These are phyloP conservation scores for Mastomys natalensis DNA, from an alignment of 2,113 vertebrate genomes.

Conservation along the genomic window DNA sequence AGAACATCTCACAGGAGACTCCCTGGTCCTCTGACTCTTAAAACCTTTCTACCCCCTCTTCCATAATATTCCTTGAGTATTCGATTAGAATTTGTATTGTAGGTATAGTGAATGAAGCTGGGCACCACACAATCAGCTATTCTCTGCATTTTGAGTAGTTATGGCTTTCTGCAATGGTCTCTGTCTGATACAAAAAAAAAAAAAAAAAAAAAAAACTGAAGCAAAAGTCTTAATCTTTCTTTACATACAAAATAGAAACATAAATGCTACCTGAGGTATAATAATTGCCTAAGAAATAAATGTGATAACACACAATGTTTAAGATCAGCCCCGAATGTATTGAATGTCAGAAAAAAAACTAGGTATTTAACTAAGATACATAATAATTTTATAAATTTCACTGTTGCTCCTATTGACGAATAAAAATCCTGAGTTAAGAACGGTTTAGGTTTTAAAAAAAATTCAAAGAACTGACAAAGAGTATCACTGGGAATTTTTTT, in stretches of 20 bases:
- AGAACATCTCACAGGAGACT: not conserved
- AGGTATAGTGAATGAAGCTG: not conserved
- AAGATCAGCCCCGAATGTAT: not conserved
- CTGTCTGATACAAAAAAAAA: not conserved
- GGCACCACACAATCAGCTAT: not conserved
- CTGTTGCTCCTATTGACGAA: not conserved
- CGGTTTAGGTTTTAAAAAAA: not conserved
- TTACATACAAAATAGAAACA: conserved; percentile 7
- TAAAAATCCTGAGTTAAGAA: not conserved
- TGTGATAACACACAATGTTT: not conserved
- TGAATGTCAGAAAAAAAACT: conserved; percentile 1
- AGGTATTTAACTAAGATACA: conserved; percentile 21
- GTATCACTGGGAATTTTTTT: not conserved
- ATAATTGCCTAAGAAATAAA: not conserved
- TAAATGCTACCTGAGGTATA: not conserved
- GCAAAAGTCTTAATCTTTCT: not conserved
- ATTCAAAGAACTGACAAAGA: not conserved
- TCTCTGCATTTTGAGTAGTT: not conserved
- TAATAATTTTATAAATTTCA: not conserved
- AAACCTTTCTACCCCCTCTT: not conserved
- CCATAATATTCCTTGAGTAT: not conserved
- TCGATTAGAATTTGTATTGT: not conserved
- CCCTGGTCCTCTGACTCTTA: not conserved
- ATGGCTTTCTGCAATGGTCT: not conserved
- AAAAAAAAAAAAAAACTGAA: not conserved